Evolutionary conservation across 2,797 vertebrate species (phyloP), one percentile per base, ranked within the genome.

Genomic region (Poecilia wingei): DNA sequence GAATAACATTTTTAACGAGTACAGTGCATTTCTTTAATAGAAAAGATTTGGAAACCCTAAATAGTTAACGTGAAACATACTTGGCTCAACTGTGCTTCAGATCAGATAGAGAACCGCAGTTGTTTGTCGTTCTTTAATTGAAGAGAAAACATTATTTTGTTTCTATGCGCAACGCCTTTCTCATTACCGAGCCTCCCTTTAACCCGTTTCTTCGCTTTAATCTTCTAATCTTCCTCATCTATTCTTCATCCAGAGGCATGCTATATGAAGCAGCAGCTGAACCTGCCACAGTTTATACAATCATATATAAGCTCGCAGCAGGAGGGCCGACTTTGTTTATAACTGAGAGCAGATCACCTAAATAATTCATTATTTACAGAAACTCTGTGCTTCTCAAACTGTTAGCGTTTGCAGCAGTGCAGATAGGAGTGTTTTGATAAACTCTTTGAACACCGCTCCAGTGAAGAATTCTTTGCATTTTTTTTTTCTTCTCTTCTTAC

Each of bases 361-460:
- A n/a, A 79, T 86, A 82, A 91, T 89, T 84, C n/a, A 89, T 87
- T 88, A 90, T 91, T 86, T 84, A 79, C 78, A 47, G 83, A 80
- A 88, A 90, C 76, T 61, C 75, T 72, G 66, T 59, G 80, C 75
- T 78, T 86, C 74, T 76, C 39, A 86, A 81, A 87, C 73, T 87
- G 79, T 85, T 78, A 81, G 77, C 74, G 85, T 55, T 66, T 80
- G 70, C 81, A 78, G 79, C 71, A 41, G 72, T 69, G 79, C 28
- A 13, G 71, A 69, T 81, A 79, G 36, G 51, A 74, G 64, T 72
- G 70, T 81, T 90, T 86, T 74, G 33, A 86, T 66, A 86, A 84
- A 85, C 20, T 87, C 76, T 83, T 82, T 86, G 80, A 89, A 91
- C 74, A 86, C 53, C 51, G 77, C 49, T 83, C 41, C 72, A 75